Conservation (phyloP, 2,888 invertebrate species). For the Julus scanicus region DNA sequence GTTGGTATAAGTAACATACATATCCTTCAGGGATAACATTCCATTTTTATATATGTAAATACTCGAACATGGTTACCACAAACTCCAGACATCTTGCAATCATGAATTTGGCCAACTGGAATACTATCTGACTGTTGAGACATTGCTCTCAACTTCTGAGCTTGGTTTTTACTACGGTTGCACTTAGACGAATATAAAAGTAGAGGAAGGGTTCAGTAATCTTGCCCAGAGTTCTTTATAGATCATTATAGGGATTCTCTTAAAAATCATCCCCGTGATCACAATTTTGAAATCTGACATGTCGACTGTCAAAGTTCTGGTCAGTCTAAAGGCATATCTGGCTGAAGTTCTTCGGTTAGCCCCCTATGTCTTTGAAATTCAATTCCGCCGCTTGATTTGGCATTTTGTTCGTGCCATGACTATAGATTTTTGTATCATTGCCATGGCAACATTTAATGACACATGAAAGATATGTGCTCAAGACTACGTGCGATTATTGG, state of each 20-base stretch:
- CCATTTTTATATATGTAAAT: too few species aligned
- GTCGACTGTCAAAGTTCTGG: not conserved
- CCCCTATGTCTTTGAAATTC: constrained; percentile 8
- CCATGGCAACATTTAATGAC: constrained; percentile 35
- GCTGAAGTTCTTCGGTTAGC: not conserved
- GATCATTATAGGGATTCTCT: not conserved
- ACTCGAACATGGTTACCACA: too few species aligned
- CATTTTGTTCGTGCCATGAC: constrained; percentile 17
- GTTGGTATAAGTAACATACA: too few species aligned
- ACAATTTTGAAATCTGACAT: not conserved
- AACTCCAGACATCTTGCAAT: too few species aligned
- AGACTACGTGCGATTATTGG: not conserved
- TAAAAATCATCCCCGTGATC: not conserved
- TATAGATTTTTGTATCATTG: constrained; percentile 36
- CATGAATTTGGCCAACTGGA: too few species aligned
- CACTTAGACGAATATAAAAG: too few species aligned
- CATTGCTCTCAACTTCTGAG: too few species aligned
- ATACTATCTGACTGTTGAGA: too few species aligned
- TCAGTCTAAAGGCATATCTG: not conserved
- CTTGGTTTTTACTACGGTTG: too few species aligned
- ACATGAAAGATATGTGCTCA: constrained; percentile 3
- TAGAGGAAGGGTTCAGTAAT: too few species aligned
- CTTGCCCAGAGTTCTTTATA: not conserved
- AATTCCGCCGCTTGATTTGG: constrained; percentile 21
- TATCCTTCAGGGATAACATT: too few species aligned